Evolutionary conservation across 2,113 vertebrate species (phyloP).

Genomic region (Solea senegalensis): DNA sequence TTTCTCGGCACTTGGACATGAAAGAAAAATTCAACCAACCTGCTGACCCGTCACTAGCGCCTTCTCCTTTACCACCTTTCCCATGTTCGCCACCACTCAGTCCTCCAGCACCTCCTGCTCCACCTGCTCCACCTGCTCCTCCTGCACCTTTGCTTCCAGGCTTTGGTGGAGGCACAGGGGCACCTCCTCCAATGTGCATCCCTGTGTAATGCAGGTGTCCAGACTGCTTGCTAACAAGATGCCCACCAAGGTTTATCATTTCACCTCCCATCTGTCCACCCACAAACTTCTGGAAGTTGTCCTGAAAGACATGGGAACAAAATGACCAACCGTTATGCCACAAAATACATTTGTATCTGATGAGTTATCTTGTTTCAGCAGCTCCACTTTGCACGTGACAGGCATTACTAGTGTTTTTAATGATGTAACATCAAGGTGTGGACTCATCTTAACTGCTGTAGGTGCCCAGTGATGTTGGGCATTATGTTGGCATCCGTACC

Average conservation of each 20-base stretch:
- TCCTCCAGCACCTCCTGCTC: conserved; percentile 41
- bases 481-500: too few relatives aligned
- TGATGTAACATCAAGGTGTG: too few relatives aligned
- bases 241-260: conserved; percentile 79
- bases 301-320: conserved; percentile 76
- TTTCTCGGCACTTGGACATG: not conserved
- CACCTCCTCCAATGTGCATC: conserved; percentile 38
- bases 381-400: too few relatives aligned
- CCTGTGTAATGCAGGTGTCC: conserved; percentile 54
- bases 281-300: conserved; percentile 91
- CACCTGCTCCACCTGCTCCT: conserved; percentile 45
- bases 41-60: conserved; percentile 50
- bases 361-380: too few relatives aligned
- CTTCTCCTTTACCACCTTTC: conserved; percentile 47
- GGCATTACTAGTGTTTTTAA: too few relatives aligned
- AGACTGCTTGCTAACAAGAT: conserved; percentile 66
- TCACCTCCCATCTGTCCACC: conserved; percentile 84
- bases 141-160: conserved; percentile 73
- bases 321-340: not conserved
- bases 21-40: conserved; percentile 49
- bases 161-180: conserved; percentile 80
- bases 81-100: conserved; percentile 44
- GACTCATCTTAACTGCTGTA: too few relatives aligned
- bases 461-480: too few relatives aligned
- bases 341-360: too few relatives aligned